These are phyloP conservation scores for Calliopsis andreniformis DNA, from an alignment of 1,140 invertebrate genomes.

Conservation along the genomic window DNA sequence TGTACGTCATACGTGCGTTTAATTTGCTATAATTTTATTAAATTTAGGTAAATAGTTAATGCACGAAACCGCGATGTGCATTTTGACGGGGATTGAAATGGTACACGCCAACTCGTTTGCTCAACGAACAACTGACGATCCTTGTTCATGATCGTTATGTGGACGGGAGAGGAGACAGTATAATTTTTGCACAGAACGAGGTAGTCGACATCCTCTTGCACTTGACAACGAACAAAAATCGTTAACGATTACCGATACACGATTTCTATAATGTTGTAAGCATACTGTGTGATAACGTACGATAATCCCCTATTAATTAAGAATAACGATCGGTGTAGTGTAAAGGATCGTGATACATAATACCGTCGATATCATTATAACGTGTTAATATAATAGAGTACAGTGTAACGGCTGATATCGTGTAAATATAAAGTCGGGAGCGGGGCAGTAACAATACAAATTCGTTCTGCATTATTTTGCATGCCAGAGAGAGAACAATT, in stretches of 20 bases:
- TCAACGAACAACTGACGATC: too few relatives aligned
- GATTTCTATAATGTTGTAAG: not conserved
- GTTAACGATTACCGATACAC: not conserved
- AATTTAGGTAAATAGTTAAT: not conserved
- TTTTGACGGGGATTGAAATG: too few relatives aligned
- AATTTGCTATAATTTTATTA: not conserved
- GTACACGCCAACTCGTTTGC: too few relatives aligned
- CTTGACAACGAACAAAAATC: conserved; percentile 9
- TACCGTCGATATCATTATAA: not conserved
- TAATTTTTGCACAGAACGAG: not conserved
- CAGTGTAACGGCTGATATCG: not conserved
- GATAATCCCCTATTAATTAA: not conserved
- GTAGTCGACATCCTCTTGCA: not conserved
- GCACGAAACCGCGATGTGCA: too few relatives aligned
- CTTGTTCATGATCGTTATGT: not conserved
- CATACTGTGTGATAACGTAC: too few relatives aligned
- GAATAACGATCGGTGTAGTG: not conserved
- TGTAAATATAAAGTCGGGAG: conserved; percentile 4
- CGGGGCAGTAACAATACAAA: not conserved
- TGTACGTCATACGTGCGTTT: too few relatives aligned
- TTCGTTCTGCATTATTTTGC: conserved; percentile 27
- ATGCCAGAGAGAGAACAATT: not conserved
- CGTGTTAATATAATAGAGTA: conserved; percentile 1
- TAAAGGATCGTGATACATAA: not conserved
- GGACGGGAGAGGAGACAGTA: not conserved